Evolutionary conservation across 2,113 vertebrate species (phyloP).

Genomic region (Colius striatus): DNA sequence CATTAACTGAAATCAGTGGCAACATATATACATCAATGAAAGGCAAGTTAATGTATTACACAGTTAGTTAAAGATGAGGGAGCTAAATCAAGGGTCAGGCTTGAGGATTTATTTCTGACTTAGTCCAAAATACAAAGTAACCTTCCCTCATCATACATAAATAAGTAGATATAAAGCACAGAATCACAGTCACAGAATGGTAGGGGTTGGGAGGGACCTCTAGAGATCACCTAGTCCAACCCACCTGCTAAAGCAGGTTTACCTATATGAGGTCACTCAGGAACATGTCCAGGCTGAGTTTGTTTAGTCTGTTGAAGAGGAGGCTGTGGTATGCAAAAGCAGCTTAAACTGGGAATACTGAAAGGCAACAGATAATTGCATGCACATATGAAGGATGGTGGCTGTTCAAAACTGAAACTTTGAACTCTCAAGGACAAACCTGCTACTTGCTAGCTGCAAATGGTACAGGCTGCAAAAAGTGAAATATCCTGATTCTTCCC

Average conservation of each 20-base stretch:
- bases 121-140: neutral
- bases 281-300: neutral
- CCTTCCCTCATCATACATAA: neutral
- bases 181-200: neutral
- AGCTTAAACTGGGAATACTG: neutral
- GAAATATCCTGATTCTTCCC: neutral
- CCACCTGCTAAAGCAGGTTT: neutral
- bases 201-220: neutral
- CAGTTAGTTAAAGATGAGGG: neutral
- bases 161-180: neutral
- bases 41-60: neutral
- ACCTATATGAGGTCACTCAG: neutral
- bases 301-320: neutral
- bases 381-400: accelerated
- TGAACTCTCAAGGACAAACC: neutral
- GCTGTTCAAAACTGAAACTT: neutral
- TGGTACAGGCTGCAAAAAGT: neutral
- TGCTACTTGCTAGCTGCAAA: neutral
- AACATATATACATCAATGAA: neutral
- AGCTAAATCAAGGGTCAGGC: neutral
- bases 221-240: neutral
- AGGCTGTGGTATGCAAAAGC: neutral
- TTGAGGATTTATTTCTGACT: neutral
- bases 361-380: neutral
- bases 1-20: neutral